Conservation (phyloP, 2,113 vertebrate genomes). For the Machaerirhynchus nigripectus region DNA sequence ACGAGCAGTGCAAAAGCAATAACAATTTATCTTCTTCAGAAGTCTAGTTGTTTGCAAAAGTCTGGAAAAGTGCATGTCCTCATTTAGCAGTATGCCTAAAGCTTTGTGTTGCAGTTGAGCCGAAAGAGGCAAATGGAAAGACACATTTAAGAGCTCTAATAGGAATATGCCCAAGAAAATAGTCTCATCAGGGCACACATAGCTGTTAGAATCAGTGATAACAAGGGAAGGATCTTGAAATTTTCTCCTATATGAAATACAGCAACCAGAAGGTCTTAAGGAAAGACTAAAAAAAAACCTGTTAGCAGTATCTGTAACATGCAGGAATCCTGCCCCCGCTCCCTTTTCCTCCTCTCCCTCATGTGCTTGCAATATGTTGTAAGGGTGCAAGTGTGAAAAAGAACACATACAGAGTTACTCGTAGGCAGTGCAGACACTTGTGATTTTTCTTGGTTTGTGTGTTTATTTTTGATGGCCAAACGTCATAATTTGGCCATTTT, state of each 20-base stretch:
- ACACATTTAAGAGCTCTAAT: neutral
- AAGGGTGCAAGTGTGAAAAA: slow-evolving; percentile 8
- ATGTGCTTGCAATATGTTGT: neutral
- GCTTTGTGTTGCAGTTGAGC: neutral
- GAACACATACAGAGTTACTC: neutral
- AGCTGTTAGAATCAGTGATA: slow-evolving; percentile 6
- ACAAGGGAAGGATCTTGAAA: slow-evolving; percentile 25
- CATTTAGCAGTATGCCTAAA: neutral
- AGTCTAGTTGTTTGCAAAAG: neutral
- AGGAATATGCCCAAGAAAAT: neutral
- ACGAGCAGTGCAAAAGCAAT: slow-evolving; percentile 18
- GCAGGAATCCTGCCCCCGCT: neutral
- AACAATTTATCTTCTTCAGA: slow-evolving; percentile 43
- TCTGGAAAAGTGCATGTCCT: slow-evolving; percentile 26
- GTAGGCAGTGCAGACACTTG: neutral
- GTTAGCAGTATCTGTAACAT: neutral
- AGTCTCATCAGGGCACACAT: neutral
- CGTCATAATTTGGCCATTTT: neutral
- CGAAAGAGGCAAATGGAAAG: neutral
- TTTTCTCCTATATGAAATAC: neutral
- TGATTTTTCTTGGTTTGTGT: neutral
- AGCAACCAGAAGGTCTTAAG: neutral
- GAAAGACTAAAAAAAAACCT: neutral
- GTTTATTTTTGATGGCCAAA: neutral
- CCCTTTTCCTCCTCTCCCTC: neutral